Percentiles rank a stretch among this genome's conserved stretches.
Evolutionary conservation across 2,888 invertebrate genomes (phyloP).

Genomic region (Poecilus cupreus): DNA sequence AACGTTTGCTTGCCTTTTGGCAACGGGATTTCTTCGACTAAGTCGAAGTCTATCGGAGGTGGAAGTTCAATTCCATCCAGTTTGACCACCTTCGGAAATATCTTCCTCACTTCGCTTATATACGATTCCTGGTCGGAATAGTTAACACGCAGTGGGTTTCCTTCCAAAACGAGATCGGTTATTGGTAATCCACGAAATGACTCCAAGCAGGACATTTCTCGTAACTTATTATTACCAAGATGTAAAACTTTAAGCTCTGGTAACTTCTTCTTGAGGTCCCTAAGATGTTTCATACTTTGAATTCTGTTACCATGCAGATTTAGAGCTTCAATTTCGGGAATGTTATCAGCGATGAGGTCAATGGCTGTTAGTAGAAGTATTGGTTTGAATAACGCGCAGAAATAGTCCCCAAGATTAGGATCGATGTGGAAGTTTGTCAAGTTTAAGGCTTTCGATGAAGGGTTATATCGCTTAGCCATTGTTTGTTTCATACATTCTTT

Average conservation of each 20-base stretch:
- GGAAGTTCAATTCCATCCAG: constrained; percentile 90
- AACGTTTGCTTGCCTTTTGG: constrained; percentile 84
- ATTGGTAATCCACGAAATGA: constrained; percentile 82
- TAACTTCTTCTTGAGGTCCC: constrained; percentile 79
- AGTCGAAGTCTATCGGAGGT: constrained; percentile 91
- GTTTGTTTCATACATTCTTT: constrained; percentile 86
- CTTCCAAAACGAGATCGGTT: constrained; percentile 84
- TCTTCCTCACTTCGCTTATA: constrained; percentile 91
- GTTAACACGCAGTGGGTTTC: constrained; percentile 87
- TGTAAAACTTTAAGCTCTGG: constrained; percentile 86
- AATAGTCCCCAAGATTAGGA: constrained; percentile 82
- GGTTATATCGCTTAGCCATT: constrained; percentile 88
- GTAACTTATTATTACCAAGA: constrained; percentile 87
- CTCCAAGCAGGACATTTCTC: constrained; percentile 79
- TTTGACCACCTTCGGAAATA: constrained; percentile 89
- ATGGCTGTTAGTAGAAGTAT: constrained; percentile 83
- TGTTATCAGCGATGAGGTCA: constrained; percentile 87
- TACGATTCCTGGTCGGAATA: constrained; percentile 85
- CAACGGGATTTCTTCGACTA: constrained; percentile 80
- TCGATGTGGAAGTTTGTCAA: constrained; percentile 87
- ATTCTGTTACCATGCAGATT: constrained; percentile 89
- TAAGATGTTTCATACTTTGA: constrained; percentile 80
- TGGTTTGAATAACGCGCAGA: constrained; percentile 84
- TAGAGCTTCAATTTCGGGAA: constrained; percentile 87
- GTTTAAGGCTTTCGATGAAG: constrained; percentile 83